Percentiles rank a stretch among this genome's conserved stretches.
These are phyloP conservation scores for Australoheros facetus DNA, from an alignment of 2,797 vertebrate genomes.

Conservation along the genomic window DNA sequence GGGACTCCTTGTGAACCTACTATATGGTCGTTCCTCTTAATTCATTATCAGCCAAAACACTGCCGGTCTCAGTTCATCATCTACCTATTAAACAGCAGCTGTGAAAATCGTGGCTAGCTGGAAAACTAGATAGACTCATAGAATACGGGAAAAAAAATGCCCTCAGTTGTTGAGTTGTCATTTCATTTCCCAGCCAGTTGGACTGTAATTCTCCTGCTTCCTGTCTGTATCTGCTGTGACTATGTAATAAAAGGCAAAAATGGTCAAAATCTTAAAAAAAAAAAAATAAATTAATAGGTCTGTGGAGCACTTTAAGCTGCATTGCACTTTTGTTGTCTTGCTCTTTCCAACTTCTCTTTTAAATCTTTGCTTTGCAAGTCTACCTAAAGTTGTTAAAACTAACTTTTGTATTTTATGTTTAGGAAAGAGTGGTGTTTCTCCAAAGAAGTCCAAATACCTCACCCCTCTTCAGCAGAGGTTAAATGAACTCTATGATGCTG, in stretches of 20 bases:
- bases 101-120: neutral
- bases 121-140: neutral
- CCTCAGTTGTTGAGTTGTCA: neutral
- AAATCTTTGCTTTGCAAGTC: neutral
- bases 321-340: neutral
- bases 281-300: neutral
- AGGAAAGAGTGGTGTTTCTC: slow-evolving; percentile 94
- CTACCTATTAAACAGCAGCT: neutral
- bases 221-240: neutral
- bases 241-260: neutral
- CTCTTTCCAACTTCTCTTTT: neutral
- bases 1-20: neutral
- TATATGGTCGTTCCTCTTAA: neutral
- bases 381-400: neutral
- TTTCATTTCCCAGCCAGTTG: neutral
- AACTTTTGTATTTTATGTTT: neutral
- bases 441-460: slow-evolving; percentile 97
- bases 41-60: neutral
- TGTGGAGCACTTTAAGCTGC: neutral
- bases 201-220: neutral
- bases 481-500: slow-evolving; percentile 95
- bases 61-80: neutral
- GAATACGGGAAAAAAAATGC: neutral
- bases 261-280: neutral
- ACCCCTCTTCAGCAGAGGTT: slow-evolving; percentile 97